Conservation (phyloP, 2,113 vertebrate species). For the Cyprinodon brontotheroides region DNA sequence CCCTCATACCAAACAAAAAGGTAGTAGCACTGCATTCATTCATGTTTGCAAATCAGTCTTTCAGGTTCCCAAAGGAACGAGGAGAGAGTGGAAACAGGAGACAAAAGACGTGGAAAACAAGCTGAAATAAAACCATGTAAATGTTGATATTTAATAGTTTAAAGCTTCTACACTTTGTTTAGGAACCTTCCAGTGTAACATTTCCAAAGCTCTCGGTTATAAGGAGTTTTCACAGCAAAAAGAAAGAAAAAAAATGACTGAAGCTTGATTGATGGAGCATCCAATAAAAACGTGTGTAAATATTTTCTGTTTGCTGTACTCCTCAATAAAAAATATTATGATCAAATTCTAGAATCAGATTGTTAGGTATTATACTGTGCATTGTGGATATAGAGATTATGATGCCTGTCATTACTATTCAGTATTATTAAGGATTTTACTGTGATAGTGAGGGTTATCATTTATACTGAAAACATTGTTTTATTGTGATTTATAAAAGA, state of each 20-base stretch:
- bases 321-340: too few relatives aligned
- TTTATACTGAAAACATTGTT: too few relatives aligned
- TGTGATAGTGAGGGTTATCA: too few relatives aligned
- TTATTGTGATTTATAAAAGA: too few relatives aligned
- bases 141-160: neutral
- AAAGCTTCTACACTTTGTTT: neutral
- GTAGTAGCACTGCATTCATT: neutral
- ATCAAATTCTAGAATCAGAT: too few relatives aligned
- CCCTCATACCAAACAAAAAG: neutral
- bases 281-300: neutral
- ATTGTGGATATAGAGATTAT: too few relatives aligned
- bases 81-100: neutral
- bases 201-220: neutral
- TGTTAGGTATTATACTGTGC: too few relatives aligned
- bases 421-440: too few relatives aligned
- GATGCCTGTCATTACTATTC: too few relatives aligned
- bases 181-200: neutral
- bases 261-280: neutral
- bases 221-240: neutral
- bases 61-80: neutral
- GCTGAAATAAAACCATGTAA: neutral
- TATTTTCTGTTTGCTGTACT: neutral
- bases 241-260: neutral
- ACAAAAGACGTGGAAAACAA: neutral
- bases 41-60: neutral